Conservation (phyloP, 2,113 vertebrate species). For the Seriola dumerili region DNA sequence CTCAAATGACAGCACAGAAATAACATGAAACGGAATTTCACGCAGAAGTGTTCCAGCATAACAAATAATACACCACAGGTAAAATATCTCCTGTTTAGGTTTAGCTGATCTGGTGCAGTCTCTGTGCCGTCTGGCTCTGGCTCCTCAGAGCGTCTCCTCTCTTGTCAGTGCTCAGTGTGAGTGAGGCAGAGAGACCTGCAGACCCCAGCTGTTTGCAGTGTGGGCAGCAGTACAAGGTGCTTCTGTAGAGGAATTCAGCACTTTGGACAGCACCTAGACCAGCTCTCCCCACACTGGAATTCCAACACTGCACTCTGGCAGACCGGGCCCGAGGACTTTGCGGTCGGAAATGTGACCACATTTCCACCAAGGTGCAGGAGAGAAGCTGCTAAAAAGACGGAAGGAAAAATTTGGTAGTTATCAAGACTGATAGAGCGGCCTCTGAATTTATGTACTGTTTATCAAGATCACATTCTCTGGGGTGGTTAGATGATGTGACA, state of each 20-base stretch:
- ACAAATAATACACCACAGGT: not conserved
- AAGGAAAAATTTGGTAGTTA: conserved; percentile 33
- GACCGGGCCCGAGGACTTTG: conserved; percentile 72
- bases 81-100: not conserved
- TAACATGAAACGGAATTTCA: not conserved
- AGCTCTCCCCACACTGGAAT: conserved; percentile 79
- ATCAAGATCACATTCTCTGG: conserved; percentile 1
- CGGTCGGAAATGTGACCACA: conserved; percentile 68
- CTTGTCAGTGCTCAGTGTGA: conserved; percentile 11
- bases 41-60: not conserved
- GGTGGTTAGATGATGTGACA: not conserved
- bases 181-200: conserved; percentile 56
- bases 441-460: not conserved
- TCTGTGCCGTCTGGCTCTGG: not conserved
- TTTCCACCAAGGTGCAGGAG: conserved; percentile 73
- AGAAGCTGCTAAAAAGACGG: conserved; percentile 34
- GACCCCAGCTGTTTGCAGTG: conserved; percentile 69
- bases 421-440: conserved; percentile 11
- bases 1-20: not conserved
- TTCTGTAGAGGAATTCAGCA: conserved; percentile 86
- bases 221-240: conserved; percentile 84
- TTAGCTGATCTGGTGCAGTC: conserved; percentile 14
- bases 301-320: conserved; percentile 73
- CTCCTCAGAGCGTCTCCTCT: not conserved
- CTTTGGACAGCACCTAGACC: conserved; percentile 89